These are phyloP conservation scores for Rhynchomys soricoides DNA, from an alignment of 2,113 vertebrate species.

Conservation along the genomic window DNA sequence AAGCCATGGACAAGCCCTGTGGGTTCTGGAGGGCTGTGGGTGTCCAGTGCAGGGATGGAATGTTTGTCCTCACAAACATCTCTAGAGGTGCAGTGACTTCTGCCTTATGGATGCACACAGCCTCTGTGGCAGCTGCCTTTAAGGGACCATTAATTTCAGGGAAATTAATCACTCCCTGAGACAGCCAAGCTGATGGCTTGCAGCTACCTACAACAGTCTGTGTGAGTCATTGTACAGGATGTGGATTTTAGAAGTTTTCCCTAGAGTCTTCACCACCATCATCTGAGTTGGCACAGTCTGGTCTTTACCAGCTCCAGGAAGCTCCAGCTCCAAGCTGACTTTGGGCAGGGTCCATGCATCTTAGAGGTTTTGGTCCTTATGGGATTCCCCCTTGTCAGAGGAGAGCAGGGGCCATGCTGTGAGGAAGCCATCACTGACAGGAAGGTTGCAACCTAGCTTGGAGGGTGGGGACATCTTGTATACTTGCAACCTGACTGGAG, in stretches of 20 bases:
- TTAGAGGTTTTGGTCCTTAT: not conserved
- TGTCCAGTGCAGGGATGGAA: fast-evolving
- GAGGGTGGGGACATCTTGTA: not conserved
- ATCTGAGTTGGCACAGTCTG: not conserved
- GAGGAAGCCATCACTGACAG: not conserved
- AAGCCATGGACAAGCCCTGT: fast-evolving
- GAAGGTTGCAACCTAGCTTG: not conserved
- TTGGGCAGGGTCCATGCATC: not conserved
- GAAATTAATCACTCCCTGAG: not conserved
- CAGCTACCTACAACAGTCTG: not conserved
- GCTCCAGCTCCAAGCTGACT: not conserved
- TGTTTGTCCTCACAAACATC: not conserved
- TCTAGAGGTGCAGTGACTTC: not conserved
- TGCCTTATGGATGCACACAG: not conserved
- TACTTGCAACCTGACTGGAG: not conserved
- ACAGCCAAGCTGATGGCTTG: not conserved
- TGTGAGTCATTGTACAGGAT: not conserved
- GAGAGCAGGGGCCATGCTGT: not conserved
- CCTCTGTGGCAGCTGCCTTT: not conserved
- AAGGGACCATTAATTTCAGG: conserved; percentile 2
- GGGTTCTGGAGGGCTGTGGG: no score
- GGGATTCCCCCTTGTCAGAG: not conserved
- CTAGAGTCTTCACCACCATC: not conserved
- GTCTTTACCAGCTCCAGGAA: fast-evolving
- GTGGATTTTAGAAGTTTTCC: not conserved